phyloP scores from a whole-genome alignment of 1,140 invertebrate genomes.

The Drosophila jambulina region DNA sequence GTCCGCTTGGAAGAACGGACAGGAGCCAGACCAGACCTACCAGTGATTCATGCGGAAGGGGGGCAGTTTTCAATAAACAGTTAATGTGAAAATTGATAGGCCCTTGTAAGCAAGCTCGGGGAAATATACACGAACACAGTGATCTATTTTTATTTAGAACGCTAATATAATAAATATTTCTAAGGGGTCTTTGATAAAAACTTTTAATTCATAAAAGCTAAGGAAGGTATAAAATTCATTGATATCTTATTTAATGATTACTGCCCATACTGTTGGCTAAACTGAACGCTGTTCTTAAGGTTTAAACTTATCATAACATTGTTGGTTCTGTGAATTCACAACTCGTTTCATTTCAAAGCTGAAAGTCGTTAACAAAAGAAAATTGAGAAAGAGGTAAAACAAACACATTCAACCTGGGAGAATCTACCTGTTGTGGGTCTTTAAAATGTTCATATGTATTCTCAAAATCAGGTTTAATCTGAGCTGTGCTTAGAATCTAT shows the following conservation, averaged over 20 bases:
- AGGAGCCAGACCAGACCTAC: not conserved
- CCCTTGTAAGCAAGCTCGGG: conserved; percentile 10
- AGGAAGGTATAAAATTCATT: not conserved
- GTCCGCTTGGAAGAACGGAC: not conserved
- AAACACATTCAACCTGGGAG: conserved; percentile 16
- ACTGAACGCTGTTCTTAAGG: not conserved
- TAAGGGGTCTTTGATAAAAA: not conserved
- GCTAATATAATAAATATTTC: not conserved
- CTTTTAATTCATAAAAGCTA: not conserved
- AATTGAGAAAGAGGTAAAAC: conserved; percentile 22
- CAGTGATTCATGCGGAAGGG: conserved; percentile 33
- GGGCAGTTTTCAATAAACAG: conserved; percentile 33
- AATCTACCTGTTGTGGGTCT: conserved; percentile 33
- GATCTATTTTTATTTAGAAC: not conserved
- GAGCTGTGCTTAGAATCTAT: not conserved
- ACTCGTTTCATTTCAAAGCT: conserved; percentile 30
- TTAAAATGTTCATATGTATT: not conserved
- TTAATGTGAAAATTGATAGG: conserved; percentile 41
- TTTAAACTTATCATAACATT: not conserved
- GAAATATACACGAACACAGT: conserved; percentile 2
- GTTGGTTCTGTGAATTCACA: conserved; percentile 21
- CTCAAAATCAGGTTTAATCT: conserved; percentile 17
- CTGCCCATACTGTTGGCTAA: conserved; percentile 4
- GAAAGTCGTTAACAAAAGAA: conserved; percentile 32
- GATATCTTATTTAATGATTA: not conserved